Evolutionary conservation across 2,113 vertebrate species (phyloP), one percentile per base, ranked within the genome.

Genomic region (Lophura nycthemera): DNA sequence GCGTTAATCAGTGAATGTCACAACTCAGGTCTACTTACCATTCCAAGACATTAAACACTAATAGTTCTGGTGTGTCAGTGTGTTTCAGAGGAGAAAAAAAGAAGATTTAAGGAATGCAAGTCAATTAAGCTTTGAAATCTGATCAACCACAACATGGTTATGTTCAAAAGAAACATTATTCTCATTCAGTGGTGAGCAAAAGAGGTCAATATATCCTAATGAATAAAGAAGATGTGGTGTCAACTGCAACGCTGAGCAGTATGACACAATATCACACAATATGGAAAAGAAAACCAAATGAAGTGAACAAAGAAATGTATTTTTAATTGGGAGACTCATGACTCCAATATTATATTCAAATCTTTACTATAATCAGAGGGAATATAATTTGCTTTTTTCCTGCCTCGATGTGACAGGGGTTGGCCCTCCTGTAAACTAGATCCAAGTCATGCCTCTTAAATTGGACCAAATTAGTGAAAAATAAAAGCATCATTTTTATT

Each of bases 121-220:
- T 56, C 36, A 7, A 24, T 64, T 78, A 91, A 94, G 45, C 59
- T 66, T 88, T 76, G 70, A 90, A 90, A 96, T 91, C 42, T 85
- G 70, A 92, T 47, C 63, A 88, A 38, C 59, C 87, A 43, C 67
- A 88, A 90, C 16, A 48, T 8, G 27, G 36, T 71, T 71, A 32
- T 71, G 34, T 89, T 95, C 73, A 83, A 90, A 95, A 77, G 43
- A 93, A 72, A 92, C 73, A 34, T 61, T 78, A 91, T 8, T 76
- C 70, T 92, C 86, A 87, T 43, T 90, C 54, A 94, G 45, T 61
- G 69, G 70, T 69, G 47, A 82, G 64, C 78, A 84, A 70, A 73
- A 75, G 43, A 92, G 63, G 54, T 64, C 57, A 91, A 83, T 84
- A 54, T 32, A 74, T 11, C 34, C 54, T 63, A 88, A 54, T 21